Evolutionary conservation across 2,888 invertebrate genomes (phyloP).

Genomic region (Caenorhabditis imperialis): DNA sequence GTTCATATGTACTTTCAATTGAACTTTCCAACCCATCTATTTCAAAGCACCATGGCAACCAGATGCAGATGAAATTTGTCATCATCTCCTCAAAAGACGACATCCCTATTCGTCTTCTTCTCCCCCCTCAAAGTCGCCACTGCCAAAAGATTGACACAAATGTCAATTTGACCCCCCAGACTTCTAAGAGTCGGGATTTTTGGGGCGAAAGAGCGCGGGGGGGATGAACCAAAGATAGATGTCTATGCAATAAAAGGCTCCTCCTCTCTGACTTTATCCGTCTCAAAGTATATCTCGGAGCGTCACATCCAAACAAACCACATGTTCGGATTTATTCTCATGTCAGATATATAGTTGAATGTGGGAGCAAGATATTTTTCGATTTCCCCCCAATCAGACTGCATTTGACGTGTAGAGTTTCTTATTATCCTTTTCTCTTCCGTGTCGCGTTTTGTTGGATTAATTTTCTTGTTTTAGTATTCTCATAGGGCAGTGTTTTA

Average conservation of each 20-base stretch:
- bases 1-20: background rate
- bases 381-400: background rate
- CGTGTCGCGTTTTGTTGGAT: too few species aligned
- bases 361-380: background rate
- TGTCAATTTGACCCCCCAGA: constrained; percentile 15
- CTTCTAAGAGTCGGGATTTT: constrained; percentile 14
- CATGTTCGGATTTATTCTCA: background rate
- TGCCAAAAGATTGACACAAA: constrained; percentile 47
- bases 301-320: constrained; percentile 2
- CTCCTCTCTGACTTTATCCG: constrained; percentile 32
- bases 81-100: constrained; percentile 25
- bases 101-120: constrained; percentile 17
- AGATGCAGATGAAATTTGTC: constrained; percentile 20
- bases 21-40: background rate
- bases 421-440: too few species aligned
- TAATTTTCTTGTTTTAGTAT: too few species aligned
- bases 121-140: constrained; percentile 5
- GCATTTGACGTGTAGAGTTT: constrained; percentile 25
- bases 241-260: constrained; percentile 45
- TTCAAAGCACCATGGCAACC: constrained; percentile 3
- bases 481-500: too few species aligned
- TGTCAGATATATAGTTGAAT: background rate
- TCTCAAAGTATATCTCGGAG: constrained; percentile 30
- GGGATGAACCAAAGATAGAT: constrained; percentile 50
- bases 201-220: too few species aligned